Conservation (phyloP, 2,113 vertebrate genomes). For the Cyprinodon tularosa region DNA sequence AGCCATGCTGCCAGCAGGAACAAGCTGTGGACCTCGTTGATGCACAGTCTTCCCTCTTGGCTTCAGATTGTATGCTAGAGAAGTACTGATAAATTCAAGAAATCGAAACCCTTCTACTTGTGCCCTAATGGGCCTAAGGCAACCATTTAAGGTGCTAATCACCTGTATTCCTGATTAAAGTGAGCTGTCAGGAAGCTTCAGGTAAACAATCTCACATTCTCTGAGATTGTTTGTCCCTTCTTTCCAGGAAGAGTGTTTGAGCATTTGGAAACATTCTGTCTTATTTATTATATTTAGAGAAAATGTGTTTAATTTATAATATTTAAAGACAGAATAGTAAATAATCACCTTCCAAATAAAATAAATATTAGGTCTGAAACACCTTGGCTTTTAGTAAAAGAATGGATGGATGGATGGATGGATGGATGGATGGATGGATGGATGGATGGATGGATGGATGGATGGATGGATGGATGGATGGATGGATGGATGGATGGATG, state of each 20-base stretch:
- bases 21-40: slow-evolving; percentile 3
- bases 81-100: slow-evolving; percentile 21
- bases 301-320: slow-evolving; percentile 43
- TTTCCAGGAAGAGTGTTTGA: neutral
- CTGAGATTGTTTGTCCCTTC: neutral
- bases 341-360: slow-evolving; percentile 38
- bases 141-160: slow-evolving; percentile 14
- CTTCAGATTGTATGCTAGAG: slow-evolving; percentile 2
- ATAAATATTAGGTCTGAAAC: slow-evolving; percentile 35
- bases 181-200: neutral
- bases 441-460: no score
- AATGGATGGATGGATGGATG: neutral
- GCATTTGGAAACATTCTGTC: slow-evolving; percentile 3
- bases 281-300: slow-evolving; percentile 20
- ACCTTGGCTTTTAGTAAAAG: slow-evolving; percentile 10
- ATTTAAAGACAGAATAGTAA: slow-evolving; percentile 39
- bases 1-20: slow-evolving; percentile 22
- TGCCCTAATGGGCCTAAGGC: slow-evolving; percentile 11
- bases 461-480: no score
- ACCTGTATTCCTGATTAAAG: slow-evolving; percentile 39
- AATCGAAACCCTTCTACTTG: slow-evolving; percentile 18
- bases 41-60: neutral
- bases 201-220: slow-evolving; percentile 26
- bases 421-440: no score
- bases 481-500: no score